A percentile compares a stretch with the other conserved stretches of the same genome.
Evolutionary conservation across 2,113 vertebrate species (phyloP).

Genomic region (Butorides virescens): DNA sequence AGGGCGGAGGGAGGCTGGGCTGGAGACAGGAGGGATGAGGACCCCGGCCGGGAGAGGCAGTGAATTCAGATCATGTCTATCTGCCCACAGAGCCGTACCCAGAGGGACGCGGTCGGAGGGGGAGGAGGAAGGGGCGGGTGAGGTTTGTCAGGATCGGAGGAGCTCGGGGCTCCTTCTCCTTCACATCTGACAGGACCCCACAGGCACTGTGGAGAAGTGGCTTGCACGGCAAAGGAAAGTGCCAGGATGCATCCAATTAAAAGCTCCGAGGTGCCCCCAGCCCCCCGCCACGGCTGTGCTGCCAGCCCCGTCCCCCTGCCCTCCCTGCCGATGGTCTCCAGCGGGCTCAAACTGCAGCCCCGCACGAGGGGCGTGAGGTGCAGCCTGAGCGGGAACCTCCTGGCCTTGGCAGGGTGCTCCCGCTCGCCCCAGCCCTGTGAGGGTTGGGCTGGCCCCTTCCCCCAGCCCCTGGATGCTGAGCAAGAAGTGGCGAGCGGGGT

Average conservation of each 20-base stretch:
- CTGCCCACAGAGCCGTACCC: constrained; percentile 30
- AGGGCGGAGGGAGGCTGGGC: background rate
- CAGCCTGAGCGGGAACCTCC: background rate
- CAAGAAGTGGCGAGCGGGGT: background rate
- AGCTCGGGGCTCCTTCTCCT: constrained; percentile 13
- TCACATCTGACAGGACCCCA: constrained; percentile 47
- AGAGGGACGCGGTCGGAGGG: constrained; percentile 8
- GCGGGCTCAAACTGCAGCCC: background rate
- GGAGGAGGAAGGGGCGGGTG: constrained; percentile 49
- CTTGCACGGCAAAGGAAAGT: constrained; percentile 17
- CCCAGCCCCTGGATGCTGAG: background rate
- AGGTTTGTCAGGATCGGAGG: constrained; percentile 31
- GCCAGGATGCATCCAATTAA: constrained; percentile 35
- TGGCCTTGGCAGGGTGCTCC: background rate
- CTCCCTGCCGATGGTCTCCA: background rate
- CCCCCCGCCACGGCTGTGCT: rapidly evolving
- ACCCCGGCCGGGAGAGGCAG: background rate
- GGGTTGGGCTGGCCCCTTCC: too few relatives aligned
- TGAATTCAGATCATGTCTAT: constrained; percentile 54
- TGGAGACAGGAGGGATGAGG: background rate
- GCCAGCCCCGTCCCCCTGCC: background rate
- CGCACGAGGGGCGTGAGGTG: background rate
- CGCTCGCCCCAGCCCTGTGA: background rate
- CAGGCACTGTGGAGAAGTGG: constrained; percentile 8
- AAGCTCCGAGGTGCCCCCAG: background rate